Conservation (phyloP, 2,113 vertebrate genomes). For the Crotalus horridus region DNA sequence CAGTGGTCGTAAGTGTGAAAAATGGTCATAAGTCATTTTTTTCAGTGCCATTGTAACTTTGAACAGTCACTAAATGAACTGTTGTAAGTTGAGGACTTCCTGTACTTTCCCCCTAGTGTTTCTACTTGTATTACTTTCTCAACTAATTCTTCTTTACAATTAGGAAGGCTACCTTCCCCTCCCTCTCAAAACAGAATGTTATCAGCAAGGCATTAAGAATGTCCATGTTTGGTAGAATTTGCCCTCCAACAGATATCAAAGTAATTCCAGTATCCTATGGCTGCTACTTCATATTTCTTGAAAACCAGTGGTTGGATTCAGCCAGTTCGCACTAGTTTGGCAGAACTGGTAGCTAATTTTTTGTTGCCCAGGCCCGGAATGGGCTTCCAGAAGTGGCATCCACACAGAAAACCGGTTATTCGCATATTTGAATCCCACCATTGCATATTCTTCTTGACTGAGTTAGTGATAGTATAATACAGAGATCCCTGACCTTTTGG, state of each 20-base stretch:
- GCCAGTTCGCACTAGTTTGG: too few relatives aligned
- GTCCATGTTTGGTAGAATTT: neutral
- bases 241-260: neutral
- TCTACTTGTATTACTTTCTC: too few relatives aligned
- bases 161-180: neutral
- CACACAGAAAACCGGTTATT: too few relatives aligned
- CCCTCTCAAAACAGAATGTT: neutral
- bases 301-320: neutral
- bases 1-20: neutral
- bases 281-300: neutral
- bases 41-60: neutral
- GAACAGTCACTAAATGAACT: neutral
- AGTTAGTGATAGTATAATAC: neutral
- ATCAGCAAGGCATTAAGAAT: neutral
- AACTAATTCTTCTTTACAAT: neutral
- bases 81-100: neutral
- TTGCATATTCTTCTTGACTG: neutral
- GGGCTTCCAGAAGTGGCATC: too few relatives aligned
- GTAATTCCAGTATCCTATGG: neutral
- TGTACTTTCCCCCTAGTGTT: too few relatives aligned
- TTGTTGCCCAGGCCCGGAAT: too few relatives aligned
- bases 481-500: too few relatives aligned
- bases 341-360: too few relatives aligned
- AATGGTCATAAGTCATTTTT: neutral
- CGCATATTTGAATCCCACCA: too few relatives aligned